Evolutionary conservation across 2,113 vertebrate genomes (phyloP).

Genomic region (Vicugna pacos): DNA sequence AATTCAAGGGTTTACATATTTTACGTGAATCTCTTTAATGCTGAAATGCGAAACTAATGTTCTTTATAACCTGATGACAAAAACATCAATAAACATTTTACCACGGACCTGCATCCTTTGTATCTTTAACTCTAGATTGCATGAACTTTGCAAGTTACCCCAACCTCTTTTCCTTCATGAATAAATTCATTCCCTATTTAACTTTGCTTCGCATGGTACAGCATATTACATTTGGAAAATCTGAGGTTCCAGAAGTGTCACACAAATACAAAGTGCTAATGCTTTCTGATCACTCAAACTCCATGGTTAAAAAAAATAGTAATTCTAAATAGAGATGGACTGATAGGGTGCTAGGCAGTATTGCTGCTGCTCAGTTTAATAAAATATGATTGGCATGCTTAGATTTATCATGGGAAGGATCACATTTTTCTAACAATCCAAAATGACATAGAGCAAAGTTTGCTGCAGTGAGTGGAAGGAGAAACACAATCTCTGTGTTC

Average conservation of each 20-base stretch:
- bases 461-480: conserved; percentile 36
- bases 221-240: conserved; percentile 64
- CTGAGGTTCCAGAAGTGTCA: conserved; percentile 73
- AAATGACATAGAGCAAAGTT: conserved; percentile 78
- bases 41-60: conserved; percentile 41
- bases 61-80: neutral
- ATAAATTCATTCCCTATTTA: conserved; percentile 67
- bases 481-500: neutral
- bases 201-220: conserved; percentile 62
- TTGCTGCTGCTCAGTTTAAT: conserved; percentile 86
- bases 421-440: conserved; percentile 81
- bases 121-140: conserved; percentile 47
- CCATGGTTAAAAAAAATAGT: conserved; percentile 74
- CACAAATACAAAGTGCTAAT: conserved; percentile 70
- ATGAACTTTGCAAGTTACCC: neutral
- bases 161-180: conserved; percentile 51
- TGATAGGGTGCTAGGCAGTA: conserved; percentile 82
- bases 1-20: neutral
- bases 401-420: conserved; percentile 84
- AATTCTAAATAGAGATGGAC: conserved; percentile 86
- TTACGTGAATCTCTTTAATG: neutral
- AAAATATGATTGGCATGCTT: conserved; percentile 86
- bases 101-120: conserved; percentile 41
- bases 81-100: conserved; percentile 16
- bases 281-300: conserved; percentile 75